Base-by-base conservation (phyloP, 2,797 vertebrate genomes). In the Chromobotia macracanthus region DNA sequence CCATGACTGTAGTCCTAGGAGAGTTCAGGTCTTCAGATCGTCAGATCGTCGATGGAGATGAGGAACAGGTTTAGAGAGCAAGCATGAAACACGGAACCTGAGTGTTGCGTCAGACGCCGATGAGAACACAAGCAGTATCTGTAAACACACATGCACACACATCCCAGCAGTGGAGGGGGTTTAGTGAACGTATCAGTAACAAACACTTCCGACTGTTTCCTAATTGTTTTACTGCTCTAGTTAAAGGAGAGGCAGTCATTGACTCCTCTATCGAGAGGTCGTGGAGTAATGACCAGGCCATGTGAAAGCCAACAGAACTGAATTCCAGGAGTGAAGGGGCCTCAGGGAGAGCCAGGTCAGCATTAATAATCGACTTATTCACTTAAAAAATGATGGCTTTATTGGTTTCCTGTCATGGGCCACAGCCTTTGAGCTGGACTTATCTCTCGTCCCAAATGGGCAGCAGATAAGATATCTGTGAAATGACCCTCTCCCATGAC, bases 341-440 rank as follows among this genome's bases (percentile, higher is more conserved):
- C 79, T 75, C 41, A 25, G 68, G 89, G 80, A 77, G 61, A 81
- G 77, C 78, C 77, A 79, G 81, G 87, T 83, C 70, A 84, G 76
- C 82, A 73, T 72, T 85, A 88, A 91, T 90, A 88, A 87, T 86
- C 90, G 77, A 82, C 75, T 69, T 75, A 53, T 79, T 72, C 66
- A 85, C 83, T 56, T 3, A 61, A 84, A 67, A 78, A 81, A 83
- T 82, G 46, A 91, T 84, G 84, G 81, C 80, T 89, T 91, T 92
- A 92, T 90, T 88, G 87, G 87, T 80, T 86, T 80, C 75, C 84
- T 89, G 89, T 89, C 87, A 90, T 78, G 82, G 71, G 82, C 79
- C 61, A 80, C 79, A 87, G 86, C 78, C 84, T 89, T 87, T 83
- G 80, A 83, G 78, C 15, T 15, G 75, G 64, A 81, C 72, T 79